These are phyloP conservation scores for Cervus canadensis DNA, from an alignment of 2,113 vertebrate genomes.

Conservation along the genomic window DNA sequence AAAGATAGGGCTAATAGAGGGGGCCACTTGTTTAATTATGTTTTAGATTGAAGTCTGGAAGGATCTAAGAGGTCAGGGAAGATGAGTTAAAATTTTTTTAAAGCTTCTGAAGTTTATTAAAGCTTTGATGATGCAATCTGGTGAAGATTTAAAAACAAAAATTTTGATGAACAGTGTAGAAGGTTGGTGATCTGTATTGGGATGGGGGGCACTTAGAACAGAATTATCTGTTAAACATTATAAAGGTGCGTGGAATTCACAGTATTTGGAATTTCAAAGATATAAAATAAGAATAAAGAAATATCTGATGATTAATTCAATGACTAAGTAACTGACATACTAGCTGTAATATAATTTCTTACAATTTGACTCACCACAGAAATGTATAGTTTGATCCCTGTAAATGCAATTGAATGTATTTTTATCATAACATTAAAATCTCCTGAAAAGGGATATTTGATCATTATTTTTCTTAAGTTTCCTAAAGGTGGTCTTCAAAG, in stretches of 20 bases:
- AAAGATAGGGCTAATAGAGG: conserved; percentile 40
- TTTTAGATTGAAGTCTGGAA: conserved; percentile 42
- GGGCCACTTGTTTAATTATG: conserved; percentile 55
- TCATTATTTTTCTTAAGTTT: neutral
- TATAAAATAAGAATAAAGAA: neutral
- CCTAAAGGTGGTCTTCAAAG: neutral
- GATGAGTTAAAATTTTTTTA: neutral
- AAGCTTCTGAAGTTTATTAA: neutral
- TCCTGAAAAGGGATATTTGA: neutral
- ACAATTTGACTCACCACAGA: neutral
- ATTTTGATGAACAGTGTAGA: neutral
- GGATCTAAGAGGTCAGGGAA: conserved; percentile 37
- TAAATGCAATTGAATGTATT: neutral
- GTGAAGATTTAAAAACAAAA: neutral
- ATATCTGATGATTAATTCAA: neutral
- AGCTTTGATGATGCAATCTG: neutral
- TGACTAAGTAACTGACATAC: neutral
- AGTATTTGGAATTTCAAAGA: neutral
- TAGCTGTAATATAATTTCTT: neutral
- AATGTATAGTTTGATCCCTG: neutral
- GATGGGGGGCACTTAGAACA: neutral
- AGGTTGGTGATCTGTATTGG: neutral
- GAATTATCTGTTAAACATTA: neutral
- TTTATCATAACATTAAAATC: conserved; percentile 17
- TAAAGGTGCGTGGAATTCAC: neutral